Evolutionary conservation across 2,888 invertebrate species (phyloP).

Genomic region (Linnaemya tessellans): DNA sequence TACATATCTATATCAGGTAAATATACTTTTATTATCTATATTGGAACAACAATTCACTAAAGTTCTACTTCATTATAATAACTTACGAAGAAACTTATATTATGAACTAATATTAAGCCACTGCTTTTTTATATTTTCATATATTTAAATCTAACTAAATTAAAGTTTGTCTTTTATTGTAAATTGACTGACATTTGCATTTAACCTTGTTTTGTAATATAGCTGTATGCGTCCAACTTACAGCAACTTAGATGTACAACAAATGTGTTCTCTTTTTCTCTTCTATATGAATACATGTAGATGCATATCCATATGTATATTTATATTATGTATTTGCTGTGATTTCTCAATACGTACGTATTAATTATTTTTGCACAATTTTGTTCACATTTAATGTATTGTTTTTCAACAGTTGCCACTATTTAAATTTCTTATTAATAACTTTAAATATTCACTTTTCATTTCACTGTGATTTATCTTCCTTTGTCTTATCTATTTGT

Average conservation of each 20-base stretch:
- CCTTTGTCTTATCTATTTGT: constrained; percentile 33
- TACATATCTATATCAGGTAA: constrained; percentile 11
- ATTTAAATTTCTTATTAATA: background rate
- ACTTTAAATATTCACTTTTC: background rate
- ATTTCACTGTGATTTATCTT: constrained; percentile 19
- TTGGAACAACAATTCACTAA: background rate
- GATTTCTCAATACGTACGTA: constrained; percentile 60
- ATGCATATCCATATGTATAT: background rate
- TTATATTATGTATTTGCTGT: constrained; percentile 14
- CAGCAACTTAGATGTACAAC: background rate
- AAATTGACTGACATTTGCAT: constrained; percentile 62
- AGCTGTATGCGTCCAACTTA: constrained; percentile 27
- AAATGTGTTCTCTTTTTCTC: constrained; percentile 32
- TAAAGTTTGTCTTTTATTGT: constrained; percentile 35
- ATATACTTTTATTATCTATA: constrained; percentile 17
- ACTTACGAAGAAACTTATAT: background rate
- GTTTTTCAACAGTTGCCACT: background rate
- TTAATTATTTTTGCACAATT: constrained; percentile 59
- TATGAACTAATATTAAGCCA: background rate
- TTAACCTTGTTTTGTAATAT: constrained; percentile 64
- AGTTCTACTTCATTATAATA: background rate
- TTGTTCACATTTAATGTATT: constrained; percentile 5
- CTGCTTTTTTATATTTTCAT: too few species aligned
- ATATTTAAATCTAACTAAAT: constrained; percentile 41
- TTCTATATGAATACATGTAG: background rate